Evolutionary conservation across 2,888 invertebrate genomes (phyloP), one percentile per base, ranked within the genome.

Genomic region (Sinohyriopsis cumingii): DNA sequence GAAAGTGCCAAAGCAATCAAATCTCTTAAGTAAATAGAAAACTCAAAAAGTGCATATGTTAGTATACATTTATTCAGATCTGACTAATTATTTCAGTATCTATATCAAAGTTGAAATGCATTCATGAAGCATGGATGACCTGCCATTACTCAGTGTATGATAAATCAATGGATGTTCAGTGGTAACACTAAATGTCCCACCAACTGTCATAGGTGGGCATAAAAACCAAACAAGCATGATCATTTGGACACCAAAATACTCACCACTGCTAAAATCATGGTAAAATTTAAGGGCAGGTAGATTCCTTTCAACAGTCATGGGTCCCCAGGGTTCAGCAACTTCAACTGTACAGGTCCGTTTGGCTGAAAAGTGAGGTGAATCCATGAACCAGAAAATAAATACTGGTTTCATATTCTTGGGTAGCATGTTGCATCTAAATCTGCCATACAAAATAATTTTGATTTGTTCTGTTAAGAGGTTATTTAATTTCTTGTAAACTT

Each of bases 201-300:
- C 33, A 45, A 25, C 33, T 5, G 33, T 33, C 33, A 1, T 25
- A 33, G 33, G 33, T 33, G 33, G 4, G 33, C 33, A 33, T 33
- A 5, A 33, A 33, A 33, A 45, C 45, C 45, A 9, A 45, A 3
- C 45, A 45, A 45, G 12, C 45, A 45, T 2, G 45, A 45, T 45
- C 45, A 45, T 45, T 45, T 45, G 45, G 45, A 45, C 56, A 62
- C 59, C 19, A 24, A 33, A 61, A 15, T 54, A 77, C 84, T 76
- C 76, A 91, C 91, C 91, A 91, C 96, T 96, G 90, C 96, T 97
- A 71, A 99, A 93, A 90, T 99, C 99, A 91, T 99, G 97, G 91
- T 97, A 99, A 92, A 96, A 98, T 91, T 99, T 99, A 59, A 99
- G 92, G 0, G 98, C 94, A 65, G 96, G 95, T 95, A 99, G 96